Percentiles rank a stretch among this genome's conserved stretches.
phyloP scores from a whole-genome alignment of 2,113 vertebrate genomes.

The Pseudonaja textilis region DNA sequence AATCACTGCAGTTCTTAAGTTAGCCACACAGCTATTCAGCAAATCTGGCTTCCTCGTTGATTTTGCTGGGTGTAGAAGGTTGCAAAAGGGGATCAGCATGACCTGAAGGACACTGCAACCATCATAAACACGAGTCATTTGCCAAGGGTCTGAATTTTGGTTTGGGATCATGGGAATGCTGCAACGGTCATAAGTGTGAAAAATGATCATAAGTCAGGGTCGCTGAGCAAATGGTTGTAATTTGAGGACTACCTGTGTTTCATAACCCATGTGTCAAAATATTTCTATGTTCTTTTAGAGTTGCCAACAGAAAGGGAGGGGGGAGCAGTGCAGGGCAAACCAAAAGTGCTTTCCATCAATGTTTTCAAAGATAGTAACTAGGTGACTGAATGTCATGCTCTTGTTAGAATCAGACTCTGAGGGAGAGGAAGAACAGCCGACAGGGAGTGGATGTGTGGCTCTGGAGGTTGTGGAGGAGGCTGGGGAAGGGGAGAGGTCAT shows the following conservation, averaged over 20 bases:
- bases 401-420: no score
- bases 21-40: not conserved
- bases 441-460: no score
- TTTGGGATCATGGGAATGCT: not conserved
- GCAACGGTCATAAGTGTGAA: not conserved
- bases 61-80: not conserved
- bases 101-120: not conserved
- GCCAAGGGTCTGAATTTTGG: not conserved
- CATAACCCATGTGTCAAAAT: not conserved
- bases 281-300: no score
- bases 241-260: slow-evolving; percentile 7
- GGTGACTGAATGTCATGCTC: no score
- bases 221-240: not conserved
- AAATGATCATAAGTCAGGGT: not conserved
- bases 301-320: no score
- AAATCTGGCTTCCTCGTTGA: not conserved
- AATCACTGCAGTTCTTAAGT: not conserved
- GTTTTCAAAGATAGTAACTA: no score
- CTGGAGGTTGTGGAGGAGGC: no score
- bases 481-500: no score
- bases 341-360: no score
- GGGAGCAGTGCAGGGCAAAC: no score
- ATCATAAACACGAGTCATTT: not conserved
- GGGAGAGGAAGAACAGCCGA: no score
- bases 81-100: not conserved